Evolutionary conservation across 2,113 vertebrate species (phyloP).

Genomic region (Syrrhaptes paradoxus): DNA sequence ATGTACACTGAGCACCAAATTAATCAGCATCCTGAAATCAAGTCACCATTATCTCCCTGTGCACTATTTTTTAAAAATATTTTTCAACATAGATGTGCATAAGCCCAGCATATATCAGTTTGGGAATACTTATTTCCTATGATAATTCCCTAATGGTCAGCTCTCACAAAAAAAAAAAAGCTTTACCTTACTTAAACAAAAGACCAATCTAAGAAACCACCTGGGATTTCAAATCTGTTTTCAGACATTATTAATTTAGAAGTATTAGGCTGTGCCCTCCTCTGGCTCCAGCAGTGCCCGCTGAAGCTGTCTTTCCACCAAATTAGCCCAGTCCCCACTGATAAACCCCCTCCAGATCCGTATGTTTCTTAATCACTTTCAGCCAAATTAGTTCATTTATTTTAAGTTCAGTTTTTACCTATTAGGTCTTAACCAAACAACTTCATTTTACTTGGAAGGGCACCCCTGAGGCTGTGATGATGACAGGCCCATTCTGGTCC

Average conservation of each 20-base stretch:
- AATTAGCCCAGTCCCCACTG: constrained; percentile 37
- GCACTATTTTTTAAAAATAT: background rate
- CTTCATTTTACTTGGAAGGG: background rate
- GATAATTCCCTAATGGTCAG: background rate
- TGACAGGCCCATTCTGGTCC: background rate
- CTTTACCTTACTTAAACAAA: constrained; percentile 25
- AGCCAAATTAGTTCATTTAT: constrained; percentile 1
- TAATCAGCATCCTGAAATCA: constrained; percentile 60
- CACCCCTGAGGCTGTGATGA: background rate
- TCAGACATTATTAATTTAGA: constrained; percentile 46
- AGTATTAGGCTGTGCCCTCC: constrained; percentile 12
- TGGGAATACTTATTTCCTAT: background rate
- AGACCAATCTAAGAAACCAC: background rate
- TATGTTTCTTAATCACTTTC: constrained; percentile 42
- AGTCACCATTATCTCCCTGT: constrained; percentile 8
- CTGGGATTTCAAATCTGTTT: background rate
- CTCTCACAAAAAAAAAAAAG: background rate
- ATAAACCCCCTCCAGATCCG: background rate
- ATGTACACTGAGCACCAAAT: constrained; percentile 56
- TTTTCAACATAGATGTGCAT: background rate
- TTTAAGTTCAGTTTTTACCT: background rate
- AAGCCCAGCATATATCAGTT: background rate
- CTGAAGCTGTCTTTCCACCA: constrained; percentile 13
- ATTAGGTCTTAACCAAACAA: background rate
- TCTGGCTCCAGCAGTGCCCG: background rate